These are phyloP conservation scores for human DNA, from an alignment of 2,113 vertebrate species.

Conservation along the genomic window GRCh38 chr13:108539001-108539500, in stretches of 20 bases:
- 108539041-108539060: neutral
- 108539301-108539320: accelerated
- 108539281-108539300: neutral
- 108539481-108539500: neutral
- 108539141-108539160: neutral
- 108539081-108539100: neutral
- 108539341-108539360: neutral
- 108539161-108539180: neutral
- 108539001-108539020: accelerated
- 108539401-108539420: neutral
- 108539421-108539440: neutral
- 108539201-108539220: neutral
- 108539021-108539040: neutral
- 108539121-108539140: neutral
- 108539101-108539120: neutral
- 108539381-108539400: neutral
- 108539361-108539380: accelerated
- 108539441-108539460: neutral
- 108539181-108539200: neutral
- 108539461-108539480: neutral
- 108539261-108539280: neutral
- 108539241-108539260: neutral
- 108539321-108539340: neutral
- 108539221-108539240: neutral
- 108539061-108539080: neutral